Evolutionary conservation across 2,888 invertebrate genomes (phyloP).

Genomic region (Melipona beecheii): DNA sequence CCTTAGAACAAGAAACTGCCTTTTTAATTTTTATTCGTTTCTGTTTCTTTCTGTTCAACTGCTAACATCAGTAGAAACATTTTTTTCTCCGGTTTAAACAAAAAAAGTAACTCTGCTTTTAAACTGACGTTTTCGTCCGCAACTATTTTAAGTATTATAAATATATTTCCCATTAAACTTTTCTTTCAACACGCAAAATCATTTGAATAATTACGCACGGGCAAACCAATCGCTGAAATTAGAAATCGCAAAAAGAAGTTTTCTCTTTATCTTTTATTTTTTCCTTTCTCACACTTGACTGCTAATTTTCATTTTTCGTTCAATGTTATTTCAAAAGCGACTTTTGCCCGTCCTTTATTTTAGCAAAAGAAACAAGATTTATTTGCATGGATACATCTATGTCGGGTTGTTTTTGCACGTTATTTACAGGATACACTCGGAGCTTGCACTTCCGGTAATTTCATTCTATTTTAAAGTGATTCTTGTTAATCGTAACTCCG

Average conservation of each 20-base stretch:
- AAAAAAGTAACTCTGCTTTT: neutral
- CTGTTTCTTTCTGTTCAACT: no score
- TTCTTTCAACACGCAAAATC: neutral
- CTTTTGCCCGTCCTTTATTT: neutral
- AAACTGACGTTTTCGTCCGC: neutral
- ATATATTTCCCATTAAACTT: neutral
- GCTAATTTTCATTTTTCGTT: neutral
- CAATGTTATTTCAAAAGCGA: neutral
- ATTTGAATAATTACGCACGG: neutral
- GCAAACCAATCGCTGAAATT: no score
- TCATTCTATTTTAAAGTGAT: neutral
- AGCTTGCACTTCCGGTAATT: constrained; percentile 4
- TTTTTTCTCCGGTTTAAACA: no score
- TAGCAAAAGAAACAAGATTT: neutral
- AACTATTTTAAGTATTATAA: neutral
- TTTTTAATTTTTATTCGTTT: no score
- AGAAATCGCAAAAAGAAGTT: neutral
- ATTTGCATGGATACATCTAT: neutral
- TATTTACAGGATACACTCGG: neutral
- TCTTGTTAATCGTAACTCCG: neutral
- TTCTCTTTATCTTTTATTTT: neutral
- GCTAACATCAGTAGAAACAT: no score
- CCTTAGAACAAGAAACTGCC: no score
- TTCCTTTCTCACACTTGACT: neutral
- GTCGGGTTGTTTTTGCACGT: neutral